A percentile compares a stretch with the other conserved stretches of the same genome.
Evolutionary conservation across 2,113 vertebrate genomes (phyloP).

Genomic region (Cnemophilus loriae): DNA sequence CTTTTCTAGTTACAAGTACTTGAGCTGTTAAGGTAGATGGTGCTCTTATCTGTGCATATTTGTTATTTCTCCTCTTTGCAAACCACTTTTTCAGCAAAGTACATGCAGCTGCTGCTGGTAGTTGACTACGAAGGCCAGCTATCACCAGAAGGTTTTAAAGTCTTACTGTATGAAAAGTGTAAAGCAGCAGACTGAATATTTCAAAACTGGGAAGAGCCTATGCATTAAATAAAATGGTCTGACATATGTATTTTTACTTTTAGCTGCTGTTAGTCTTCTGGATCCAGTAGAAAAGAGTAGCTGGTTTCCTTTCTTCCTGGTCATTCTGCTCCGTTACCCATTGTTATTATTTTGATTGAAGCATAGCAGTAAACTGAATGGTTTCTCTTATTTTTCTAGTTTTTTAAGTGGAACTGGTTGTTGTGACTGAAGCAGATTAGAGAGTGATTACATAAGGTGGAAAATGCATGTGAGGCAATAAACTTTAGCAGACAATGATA

Average conservation of each 20-base stretch:
- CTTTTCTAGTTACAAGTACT: not conserved
- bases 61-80: not conserved
- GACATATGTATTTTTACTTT: not conserved
- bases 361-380: not conserved
- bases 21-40: not conserved
- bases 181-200: not conserved
- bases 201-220: not conserved
- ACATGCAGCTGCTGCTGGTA: not conserved
- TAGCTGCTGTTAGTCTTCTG: not conserved
- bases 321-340: not conserved
- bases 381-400: not conserved
- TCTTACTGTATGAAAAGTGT: not conserved
- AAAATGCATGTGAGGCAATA: not conserved
- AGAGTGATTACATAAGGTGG: not conserved
- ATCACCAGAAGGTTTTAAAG: not conserved
- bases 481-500: not conserved
- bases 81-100: not conserved
- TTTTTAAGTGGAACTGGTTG: not conserved
- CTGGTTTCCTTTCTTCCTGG: not conserved
- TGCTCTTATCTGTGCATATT: not conserved
- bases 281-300: not conserved
- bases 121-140: not conserved
- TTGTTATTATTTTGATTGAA: not conserved
- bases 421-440: not conserved
- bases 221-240: not conserved